These are phyloP conservation scores for Meliscaeva auricollis DNA, from an alignment of 2,888 invertebrate species.

Conservation along the genomic window DNA sequence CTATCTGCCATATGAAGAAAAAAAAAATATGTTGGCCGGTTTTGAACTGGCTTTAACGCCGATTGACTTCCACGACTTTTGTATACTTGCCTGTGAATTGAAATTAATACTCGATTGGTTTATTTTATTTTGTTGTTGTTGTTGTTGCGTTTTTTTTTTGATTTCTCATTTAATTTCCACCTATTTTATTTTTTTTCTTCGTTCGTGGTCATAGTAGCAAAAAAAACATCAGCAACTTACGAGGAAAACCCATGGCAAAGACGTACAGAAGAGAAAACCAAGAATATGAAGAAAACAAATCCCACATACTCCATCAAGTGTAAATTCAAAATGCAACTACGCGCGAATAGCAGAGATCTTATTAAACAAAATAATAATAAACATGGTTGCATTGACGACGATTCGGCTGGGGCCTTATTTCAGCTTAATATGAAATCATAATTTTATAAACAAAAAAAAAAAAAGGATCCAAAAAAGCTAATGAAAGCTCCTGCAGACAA, in stretches of 20 bases:
- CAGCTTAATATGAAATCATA: background rate
- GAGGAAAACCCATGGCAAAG: slow-evolving; percentile 38
- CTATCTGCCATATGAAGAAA: slow-evolving; percentile 6
- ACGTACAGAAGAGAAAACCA: slow-evolving; percentile 22
- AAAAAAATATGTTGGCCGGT: slow-evolving; percentile 54
- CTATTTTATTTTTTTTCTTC: slow-evolving; percentile 41
- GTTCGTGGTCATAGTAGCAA: slow-evolving; percentile 37
- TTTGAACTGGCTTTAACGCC: slow-evolving; percentile 75
- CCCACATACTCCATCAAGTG: slow-evolving; percentile 75
- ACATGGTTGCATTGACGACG: background rate
- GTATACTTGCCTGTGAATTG: slow-evolving; percentile 69
- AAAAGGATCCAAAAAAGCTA: too few relatives aligned
- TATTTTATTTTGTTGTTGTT: slow-evolving; percentile 48
- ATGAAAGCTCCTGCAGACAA: too few relatives aligned
- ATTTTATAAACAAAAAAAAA: background rate
- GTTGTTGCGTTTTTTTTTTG: slow-evolving; percentile 25
- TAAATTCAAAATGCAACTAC: slow-evolving; percentile 71
- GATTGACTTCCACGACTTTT: slow-evolving; percentile 76
- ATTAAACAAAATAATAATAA: slow-evolving; percentile 37
- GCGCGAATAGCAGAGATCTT: slow-evolving; percentile 35
- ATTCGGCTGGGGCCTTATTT: background rate
- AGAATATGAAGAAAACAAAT: slow-evolving; percentile 64
- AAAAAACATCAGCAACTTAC: slow-evolving; percentile 1
- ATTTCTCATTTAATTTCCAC: slow-evolving; percentile 61
- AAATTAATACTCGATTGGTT: slow-evolving; percentile 75